Conservation (phyloP, 1,140 invertebrate genomes). For the Magallana ariakensis region DNA sequence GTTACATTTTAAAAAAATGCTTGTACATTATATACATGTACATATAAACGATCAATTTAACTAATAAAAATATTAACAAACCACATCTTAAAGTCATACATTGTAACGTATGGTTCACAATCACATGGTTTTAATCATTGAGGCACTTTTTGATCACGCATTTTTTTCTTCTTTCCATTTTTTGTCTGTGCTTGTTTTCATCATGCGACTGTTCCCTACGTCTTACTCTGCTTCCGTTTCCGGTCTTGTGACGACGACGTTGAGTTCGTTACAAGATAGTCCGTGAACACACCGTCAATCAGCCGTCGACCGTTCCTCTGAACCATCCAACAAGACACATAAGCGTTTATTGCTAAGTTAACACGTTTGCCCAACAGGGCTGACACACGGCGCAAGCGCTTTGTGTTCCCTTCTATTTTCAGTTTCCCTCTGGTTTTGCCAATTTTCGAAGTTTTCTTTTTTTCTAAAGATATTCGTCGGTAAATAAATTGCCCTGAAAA, state of each 20-base stretch:
- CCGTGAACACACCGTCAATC: slow-evolving; percentile 54
- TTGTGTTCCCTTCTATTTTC: slow-evolving; percentile 53
- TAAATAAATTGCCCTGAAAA: slow-evolving; percentile 56
- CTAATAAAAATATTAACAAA: too few species aligned
- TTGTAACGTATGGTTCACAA: too few species aligned
- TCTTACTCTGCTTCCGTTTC: neutral
- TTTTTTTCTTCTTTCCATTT: too few species aligned
- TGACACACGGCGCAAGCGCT: slow-evolving; percentile 42
- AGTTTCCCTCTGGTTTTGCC: slow-evolving; percentile 55
- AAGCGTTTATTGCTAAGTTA: slow-evolving; percentile 51
- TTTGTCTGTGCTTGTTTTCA: too few species aligned
- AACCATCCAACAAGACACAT: slow-evolving; percentile 58
- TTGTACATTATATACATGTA: too few species aligned
- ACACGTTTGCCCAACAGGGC: slow-evolving; percentile 48
- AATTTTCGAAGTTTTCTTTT: slow-evolving; percentile 46
- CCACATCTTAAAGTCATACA: too few species aligned
- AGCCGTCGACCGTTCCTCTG: slow-evolving; percentile 54
- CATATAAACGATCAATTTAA: too few species aligned
- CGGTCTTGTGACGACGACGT: neutral
- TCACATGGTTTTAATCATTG: too few species aligned
- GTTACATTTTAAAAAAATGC: too few species aligned
- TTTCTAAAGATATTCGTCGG: slow-evolving; percentile 51
- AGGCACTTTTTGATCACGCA: too few species aligned
- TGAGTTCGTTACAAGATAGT: slow-evolving; percentile 49
- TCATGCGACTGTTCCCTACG: neutral